phyloP scores from a whole-genome alignment of 2,113 vertebrate species.

The Paradisaea rubra region DNA sequence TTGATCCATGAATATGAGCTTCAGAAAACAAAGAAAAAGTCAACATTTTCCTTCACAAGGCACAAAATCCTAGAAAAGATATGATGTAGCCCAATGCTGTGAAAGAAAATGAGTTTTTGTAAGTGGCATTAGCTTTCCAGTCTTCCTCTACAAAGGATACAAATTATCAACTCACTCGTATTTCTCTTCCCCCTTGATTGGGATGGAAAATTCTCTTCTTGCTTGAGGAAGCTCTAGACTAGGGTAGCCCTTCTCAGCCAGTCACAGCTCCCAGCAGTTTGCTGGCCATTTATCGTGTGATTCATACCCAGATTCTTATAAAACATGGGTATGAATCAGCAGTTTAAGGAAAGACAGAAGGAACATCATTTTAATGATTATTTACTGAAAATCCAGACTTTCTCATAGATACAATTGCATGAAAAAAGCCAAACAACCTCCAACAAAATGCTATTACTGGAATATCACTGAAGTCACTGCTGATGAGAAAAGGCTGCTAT shows the following conservation, averaged over 20 bases:
- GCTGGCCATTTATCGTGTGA: not conserved
- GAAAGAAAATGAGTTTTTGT: not conserved
- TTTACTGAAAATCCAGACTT: not conserved
- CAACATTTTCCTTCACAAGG: not conserved
- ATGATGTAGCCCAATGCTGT: fast-evolving
- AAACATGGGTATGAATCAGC: not conserved
- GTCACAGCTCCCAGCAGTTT: not conserved
- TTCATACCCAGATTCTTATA: not conserved
- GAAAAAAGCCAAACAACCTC: not conserved
- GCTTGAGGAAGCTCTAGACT: not conserved
- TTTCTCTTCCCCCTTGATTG: not conserved
- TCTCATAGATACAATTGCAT: not conserved
- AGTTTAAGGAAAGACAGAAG: not conserved
- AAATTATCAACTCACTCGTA: not conserved
- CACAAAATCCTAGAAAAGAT: not conserved
- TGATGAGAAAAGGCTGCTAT: not conserved
- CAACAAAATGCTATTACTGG: not conserved
- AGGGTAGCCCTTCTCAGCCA: not conserved
- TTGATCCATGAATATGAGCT: not conserved
- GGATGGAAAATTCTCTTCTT: not conserved
- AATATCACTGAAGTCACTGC: not conserved
- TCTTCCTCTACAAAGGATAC: not conserved
- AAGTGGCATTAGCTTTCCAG: not conserved
- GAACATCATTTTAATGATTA: not conserved
- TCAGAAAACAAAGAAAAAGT: not conserved